phyloP scores from a whole-genome alignment of 2,113 vertebrate genomes.

The Willisornis vidua region DNA sequence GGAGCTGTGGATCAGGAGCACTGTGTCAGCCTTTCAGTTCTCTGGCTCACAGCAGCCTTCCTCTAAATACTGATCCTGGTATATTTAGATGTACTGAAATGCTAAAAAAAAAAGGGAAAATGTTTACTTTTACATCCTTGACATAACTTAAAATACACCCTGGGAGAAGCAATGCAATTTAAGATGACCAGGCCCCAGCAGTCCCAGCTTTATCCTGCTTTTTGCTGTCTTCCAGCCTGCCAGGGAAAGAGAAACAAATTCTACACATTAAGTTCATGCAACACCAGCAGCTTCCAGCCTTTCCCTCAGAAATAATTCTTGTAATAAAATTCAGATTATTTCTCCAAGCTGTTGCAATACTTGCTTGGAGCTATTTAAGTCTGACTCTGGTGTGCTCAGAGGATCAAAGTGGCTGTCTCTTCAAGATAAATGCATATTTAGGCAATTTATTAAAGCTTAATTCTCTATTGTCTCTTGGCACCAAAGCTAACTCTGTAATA shows the following conservation, averaged over 20 bases:
- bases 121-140: conserved; percentile 20
- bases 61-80: background rate
- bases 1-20: background rate
- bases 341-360: conserved; percentile 40
- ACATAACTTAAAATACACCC: conserved; percentile 13
- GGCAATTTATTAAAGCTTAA: conserved; percentile 42
- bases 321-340: conserved; percentile 61
- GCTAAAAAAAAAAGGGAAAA: conserved; percentile 1
- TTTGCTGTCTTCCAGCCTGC: background rate
- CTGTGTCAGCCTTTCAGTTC: background rate
- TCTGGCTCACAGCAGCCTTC: background rate
- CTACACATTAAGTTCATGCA: background rate
- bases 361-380: conserved; percentile 42
- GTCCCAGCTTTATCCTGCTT: background rate
- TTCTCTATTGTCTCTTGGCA: conserved; percentile 43
- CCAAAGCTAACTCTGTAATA: background rate
- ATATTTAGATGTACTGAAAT: conserved; percentile 39
- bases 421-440: conserved; percentile 50
- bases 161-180: conserved; percentile 4
- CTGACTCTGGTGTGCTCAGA: conserved; percentile 9
- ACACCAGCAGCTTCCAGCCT: background rate
- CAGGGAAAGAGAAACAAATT: background rate
- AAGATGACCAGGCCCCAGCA: background rate
- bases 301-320: conserved; percentile 42
- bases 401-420: conserved; percentile 45